A percentile compares a stretch with the other conserved stretches of the same genome.
These are phyloP conservation scores for Peribatodes rhomboidaria DNA, from an alignment of 2,888 invertebrate species.

Conservation along the genomic window DNA sequence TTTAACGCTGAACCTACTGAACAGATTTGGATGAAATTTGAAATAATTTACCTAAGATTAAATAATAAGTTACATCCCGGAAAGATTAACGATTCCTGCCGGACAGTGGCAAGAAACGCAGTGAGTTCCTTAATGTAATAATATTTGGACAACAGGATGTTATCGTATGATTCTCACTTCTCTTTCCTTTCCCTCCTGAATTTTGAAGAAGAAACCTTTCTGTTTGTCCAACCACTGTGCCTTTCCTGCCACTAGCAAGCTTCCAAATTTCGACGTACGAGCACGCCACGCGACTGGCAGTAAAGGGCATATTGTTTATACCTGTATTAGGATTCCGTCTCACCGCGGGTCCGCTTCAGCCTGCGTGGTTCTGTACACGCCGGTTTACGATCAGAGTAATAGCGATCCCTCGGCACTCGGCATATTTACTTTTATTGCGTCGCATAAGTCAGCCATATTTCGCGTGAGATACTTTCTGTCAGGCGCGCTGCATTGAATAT, in stretches of 20 bases:
- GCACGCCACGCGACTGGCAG: slow-evolving; percentile 40
- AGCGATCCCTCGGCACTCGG: slow-evolving; percentile 57
- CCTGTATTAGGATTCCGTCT: slow-evolving; percentile 44
- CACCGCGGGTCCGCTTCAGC: slow-evolving; percentile 33
- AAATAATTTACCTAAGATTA: no score
- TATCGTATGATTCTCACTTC: neutral
- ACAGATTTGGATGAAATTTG: no score
- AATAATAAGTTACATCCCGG: no score
- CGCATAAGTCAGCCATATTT: slow-evolving; percentile 55
- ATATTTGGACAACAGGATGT: no score
- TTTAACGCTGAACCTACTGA: no score
- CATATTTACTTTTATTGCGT: slow-evolving; percentile 71
- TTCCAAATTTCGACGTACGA: slow-evolving; percentile 43
- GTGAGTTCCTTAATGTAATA: no score
- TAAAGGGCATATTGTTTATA: slow-evolving; percentile 47
- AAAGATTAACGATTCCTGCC: no score
- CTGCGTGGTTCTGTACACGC: slow-evolving; percentile 44
- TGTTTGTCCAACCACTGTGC: slow-evolving; percentile 17
- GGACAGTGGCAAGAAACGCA: no score
- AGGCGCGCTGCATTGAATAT: slow-evolving; percentile 40
- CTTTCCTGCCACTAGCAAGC: slow-evolving; percentile 14
- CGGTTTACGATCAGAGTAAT: slow-evolving; percentile 58
- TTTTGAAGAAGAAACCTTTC: neutral
- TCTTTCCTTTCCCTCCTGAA: neutral
- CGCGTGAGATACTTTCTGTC: slow-evolving; percentile 44